These are phyloP conservation scores for Parascotia fuliginaria DNA, from an alignment of 2,888 invertebrate species.

Conservation along the genomic window DNA sequence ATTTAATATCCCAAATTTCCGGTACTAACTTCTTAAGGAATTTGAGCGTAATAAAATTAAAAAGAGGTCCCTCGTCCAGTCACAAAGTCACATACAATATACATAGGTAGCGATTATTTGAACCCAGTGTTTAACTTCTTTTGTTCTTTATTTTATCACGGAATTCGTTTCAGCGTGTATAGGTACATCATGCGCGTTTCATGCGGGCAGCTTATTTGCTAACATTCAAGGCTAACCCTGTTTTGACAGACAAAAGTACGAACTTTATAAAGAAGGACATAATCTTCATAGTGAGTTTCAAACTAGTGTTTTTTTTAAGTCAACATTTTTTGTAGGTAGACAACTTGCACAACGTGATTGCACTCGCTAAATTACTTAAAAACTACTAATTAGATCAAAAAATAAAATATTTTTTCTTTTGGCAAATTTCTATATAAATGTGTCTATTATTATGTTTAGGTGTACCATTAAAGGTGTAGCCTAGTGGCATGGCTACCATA, in stretches of 20 bases:
- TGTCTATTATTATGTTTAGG: too few species aligned
- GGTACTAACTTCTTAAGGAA: conserved; percentile 12
- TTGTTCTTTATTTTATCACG: conserved; percentile 52
- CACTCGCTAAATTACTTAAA: too few species aligned
- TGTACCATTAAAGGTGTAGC: too few species aligned
- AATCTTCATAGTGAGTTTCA: too few species aligned
- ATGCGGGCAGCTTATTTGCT: conserved; percentile 46
- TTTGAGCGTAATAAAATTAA: conserved; percentile 19
- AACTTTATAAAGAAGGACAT: conserved; percentile 1
- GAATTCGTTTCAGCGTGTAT: conserved; percentile 54
- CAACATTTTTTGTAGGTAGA: too few species aligned
- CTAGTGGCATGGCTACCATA: too few species aligned
- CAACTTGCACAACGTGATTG: too few species aligned
- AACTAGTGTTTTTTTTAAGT: too few species aligned
- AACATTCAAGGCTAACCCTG: conserved; percentile 21
- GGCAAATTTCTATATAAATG: too few species aligned
- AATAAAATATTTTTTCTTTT: too few species aligned
- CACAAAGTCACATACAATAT: conserved; percentile 22
- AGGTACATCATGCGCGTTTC: too few species aligned
- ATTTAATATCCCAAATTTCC: conserved; percentile 11
- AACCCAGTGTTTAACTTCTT: conserved; percentile 60
- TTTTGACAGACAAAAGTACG: conserved; percentile 12
- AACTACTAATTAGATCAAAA: too few species aligned
- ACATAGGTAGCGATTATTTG: conserved; percentile 35
- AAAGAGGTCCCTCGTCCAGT: conserved; percentile 8